Conservation (phyloP, 30 jellyfish, hydroid and myxozoan genomes). For the Hydractinia echinata region DNA sequence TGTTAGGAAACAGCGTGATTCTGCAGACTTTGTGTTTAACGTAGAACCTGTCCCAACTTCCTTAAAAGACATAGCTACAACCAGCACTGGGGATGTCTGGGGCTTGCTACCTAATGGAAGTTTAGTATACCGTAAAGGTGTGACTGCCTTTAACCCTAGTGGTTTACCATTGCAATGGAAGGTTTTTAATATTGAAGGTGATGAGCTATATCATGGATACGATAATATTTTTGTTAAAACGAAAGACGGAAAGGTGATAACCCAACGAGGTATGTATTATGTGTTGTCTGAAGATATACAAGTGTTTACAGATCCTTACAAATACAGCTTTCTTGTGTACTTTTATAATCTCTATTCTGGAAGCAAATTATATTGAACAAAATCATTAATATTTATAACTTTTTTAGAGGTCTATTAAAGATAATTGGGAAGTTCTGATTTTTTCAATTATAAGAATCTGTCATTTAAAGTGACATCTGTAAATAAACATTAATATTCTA, state of each 20-base stretch:
- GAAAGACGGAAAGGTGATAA: not conserved
- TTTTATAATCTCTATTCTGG: too few relatives aligned
- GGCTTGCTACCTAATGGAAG: conserved; percentile 3
- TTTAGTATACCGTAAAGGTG: not conserved
- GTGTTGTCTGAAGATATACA: too few relatives aligned
- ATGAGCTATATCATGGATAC: not conserved
- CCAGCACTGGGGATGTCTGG: conserved; percentile 10
- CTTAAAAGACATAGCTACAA: not conserved
- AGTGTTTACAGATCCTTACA: too few relatives aligned
- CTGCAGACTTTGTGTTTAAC: not conserved
- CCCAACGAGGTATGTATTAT: too few relatives aligned
- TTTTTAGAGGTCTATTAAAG: too few relatives aligned
- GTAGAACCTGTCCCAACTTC: not conserved
- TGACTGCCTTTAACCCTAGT: not conserved
- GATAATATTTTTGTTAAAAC: not conserved
- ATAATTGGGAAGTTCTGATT: too few relatives aligned
- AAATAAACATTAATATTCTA: too few relatives aligned
- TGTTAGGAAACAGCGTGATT: not conserved
- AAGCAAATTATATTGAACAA: too few relatives aligned
- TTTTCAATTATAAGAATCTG: too few relatives aligned
- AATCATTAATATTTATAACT: too few relatives aligned
- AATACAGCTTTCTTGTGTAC: too few relatives aligned
- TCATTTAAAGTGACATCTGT: too few relatives aligned
- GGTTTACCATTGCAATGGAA: conserved; percentile 1
- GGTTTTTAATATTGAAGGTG: not conserved